Conservation (phyloP, 2,113 vertebrate genomes). For the Anoura caudifer region DNA sequence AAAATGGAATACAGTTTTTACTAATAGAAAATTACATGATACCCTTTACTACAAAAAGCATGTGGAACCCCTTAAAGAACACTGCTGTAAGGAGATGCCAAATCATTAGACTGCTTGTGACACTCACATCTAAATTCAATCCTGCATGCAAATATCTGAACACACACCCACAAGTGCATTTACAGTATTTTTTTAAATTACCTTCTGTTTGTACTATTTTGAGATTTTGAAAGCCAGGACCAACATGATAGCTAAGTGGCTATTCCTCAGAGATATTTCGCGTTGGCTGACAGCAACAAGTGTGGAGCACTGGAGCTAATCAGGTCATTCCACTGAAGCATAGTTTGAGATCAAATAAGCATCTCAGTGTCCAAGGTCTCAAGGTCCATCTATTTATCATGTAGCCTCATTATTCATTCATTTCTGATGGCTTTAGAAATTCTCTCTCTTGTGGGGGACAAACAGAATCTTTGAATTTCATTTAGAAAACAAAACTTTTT, state of each 20-base stretch:
- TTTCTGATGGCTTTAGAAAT: constrained; percentile 34
- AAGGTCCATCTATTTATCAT: neutral
- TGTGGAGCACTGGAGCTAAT: constrained; percentile 34
- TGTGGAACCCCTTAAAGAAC: neutral
- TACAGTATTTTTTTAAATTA: neutral
- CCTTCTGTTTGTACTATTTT: neutral
- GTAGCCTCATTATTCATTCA: constrained; percentile 38
- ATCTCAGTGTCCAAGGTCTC: neutral
- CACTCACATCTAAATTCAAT: neutral
- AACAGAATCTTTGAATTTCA: neutral
- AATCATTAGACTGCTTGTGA: neutral
- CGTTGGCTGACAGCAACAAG: neutral
- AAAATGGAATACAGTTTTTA: neutral
- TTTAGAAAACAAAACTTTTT: neutral
- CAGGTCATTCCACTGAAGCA: neutral
- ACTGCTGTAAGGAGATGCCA: neutral
- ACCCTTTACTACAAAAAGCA: neutral
- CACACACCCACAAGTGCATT: neutral
- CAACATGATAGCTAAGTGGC: neutral
- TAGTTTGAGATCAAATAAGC: neutral
- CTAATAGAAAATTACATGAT: neutral
- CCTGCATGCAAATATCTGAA: neutral
- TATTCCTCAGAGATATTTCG: neutral
- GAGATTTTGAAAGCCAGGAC: neutral
- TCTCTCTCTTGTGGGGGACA: neutral